Base-by-base conservation (phyloP, 2,888 invertebrate species). In the Sesia bembeciformis region DNA sequence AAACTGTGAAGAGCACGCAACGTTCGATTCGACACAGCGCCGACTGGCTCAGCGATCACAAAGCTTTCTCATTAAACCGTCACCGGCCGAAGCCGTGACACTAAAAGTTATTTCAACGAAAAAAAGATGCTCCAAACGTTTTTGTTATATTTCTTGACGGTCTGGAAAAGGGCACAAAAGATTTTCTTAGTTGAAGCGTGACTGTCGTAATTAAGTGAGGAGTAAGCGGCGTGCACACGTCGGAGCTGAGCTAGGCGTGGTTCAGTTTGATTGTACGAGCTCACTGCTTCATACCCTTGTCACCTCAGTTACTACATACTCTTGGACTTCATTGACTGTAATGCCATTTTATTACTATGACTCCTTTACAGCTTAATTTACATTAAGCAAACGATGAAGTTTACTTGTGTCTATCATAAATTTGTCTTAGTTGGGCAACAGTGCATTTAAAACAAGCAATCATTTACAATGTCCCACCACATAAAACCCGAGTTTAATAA, bases 61-160 rank as follows among this genome's bases (percentile, higher is more conserved):
- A 88, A 83, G 83, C 81, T 76, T 84, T 87, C 87, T 86, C 88
- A 87, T 88, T 87, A 87, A 82, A 81, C 78, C 86, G 83, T 85
- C 85, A 81, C 76, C 78, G 78, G 71, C 71, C 76, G 72, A 70
- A 79, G 76, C 80, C 82, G 81, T 84, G 85, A 84, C 85, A 85
- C 83, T 82, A 79, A 87, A 83, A 85, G 76, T 84, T 78, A 84
- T 84, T 84, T 83, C 76, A 65, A 75, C 70, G 68, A 82, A 85
- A 84, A 83, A 80, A 81, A 52, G 40, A 40, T n/a, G 23, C 52
- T 52, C 52, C 40, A 52, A 40, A 40, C n/a, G 52, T 78, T 83
- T 85, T 82, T 77, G 82, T 84, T 81, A 81, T 78, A 81, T 83
- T 85, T 83, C 81, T 84, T 77, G 76, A 80, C 77, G 79, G 76